Evolutionary conservation across 2,797 vertebrate species (phyloP).

Genomic region (Halcyon smyrnensis): DNA sequence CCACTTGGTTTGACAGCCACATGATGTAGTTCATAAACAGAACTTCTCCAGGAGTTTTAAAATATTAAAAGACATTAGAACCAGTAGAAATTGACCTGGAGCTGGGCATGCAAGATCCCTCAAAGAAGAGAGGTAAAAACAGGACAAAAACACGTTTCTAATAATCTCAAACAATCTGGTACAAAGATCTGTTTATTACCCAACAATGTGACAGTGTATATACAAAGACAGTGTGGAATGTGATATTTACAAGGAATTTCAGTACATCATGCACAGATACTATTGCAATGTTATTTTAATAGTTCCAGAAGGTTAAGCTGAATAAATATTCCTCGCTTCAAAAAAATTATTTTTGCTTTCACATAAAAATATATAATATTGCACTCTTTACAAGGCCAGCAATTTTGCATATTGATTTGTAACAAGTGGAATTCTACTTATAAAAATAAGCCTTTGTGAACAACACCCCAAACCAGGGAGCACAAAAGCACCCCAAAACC

Average conservation of each 20-base stretch:
- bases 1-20: not conserved
- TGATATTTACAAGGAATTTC: conserved; percentile 66
- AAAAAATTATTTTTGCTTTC: conserved; percentile 68
- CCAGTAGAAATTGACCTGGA: not conserved
- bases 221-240: conserved; percentile 64
- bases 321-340: conserved; percentile 79
- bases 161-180: not conserved
- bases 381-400: conserved; percentile 78
- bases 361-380: conserved; percentile 85
- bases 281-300: conserved; percentile 54
- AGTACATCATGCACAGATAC: conserved; percentile 68
- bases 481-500: conserved; percentile 47
- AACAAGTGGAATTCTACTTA: conserved; percentile 68
- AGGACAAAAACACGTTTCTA: not conserved
- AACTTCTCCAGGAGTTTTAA: not conserved
- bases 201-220: conserved; percentile 60
- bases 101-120: not conserved
- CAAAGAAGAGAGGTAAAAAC: not conserved
- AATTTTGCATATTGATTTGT: conserved; percentile 76
- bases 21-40: not conserved
- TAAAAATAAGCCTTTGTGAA: conserved; percentile 72
- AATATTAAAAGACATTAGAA: not conserved
- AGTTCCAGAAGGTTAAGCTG: conserved; percentile 71
- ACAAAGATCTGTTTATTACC: conserved; percentile 77
- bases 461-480: conserved; percentile 58